A percentile compares a stretch with the other conserved stretches of the same genome.
These are phyloP conservation scores for Dermolepida albohirtum DNA, from an alignment of 2,888 invertebrate genomes.

Conservation along the genomic window DNA sequence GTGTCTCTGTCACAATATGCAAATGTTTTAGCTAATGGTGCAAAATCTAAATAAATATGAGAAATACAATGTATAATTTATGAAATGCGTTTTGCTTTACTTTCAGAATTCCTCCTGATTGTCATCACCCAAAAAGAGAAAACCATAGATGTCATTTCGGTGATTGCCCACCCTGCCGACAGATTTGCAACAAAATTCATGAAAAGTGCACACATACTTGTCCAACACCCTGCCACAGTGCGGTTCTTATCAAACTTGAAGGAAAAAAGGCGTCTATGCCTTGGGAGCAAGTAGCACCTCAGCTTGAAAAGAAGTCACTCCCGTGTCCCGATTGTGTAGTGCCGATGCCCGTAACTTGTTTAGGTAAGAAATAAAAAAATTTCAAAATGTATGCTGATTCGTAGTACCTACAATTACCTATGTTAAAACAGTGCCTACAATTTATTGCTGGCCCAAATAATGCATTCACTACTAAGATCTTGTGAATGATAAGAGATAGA, in stretches of 20 bases:
- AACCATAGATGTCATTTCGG: slow-evolving; percentile 86
- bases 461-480: too few species aligned
- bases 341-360: slow-evolving; percentile 77
- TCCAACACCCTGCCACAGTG: slow-evolving; percentile 79
- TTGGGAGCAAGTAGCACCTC: slow-evolving; percentile 70
- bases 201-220: slow-evolving; percentile 77
- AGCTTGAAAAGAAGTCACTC: slow-evolving; percentile 67
- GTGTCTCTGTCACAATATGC: too few species aligned
- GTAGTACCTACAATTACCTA: too few species aligned
- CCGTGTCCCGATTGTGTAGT: slow-evolving; percentile 81
- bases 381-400: too few species aligned
- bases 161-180: slow-evolving; percentile 84
- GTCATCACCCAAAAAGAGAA: slow-evolving; percentile 82
- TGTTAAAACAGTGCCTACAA: too few species aligned
- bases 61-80: background rate
- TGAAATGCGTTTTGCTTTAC: slow-evolving; percentile 49
- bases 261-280: slow-evolving; percentile 73
- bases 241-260: slow-evolving; percentile 74
- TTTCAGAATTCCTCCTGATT: slow-evolving; percentile 77
- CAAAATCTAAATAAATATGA: too few species aligned
- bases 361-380: slow-evolving; percentile 60
- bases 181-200: slow-evolving; percentile 74
- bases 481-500: too few species aligned
- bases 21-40: too few species aligned
- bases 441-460: too few species aligned